phyloP scores from a whole-genome alignment of 2,888 invertebrate species.

The Lasiommata megera region DNA sequence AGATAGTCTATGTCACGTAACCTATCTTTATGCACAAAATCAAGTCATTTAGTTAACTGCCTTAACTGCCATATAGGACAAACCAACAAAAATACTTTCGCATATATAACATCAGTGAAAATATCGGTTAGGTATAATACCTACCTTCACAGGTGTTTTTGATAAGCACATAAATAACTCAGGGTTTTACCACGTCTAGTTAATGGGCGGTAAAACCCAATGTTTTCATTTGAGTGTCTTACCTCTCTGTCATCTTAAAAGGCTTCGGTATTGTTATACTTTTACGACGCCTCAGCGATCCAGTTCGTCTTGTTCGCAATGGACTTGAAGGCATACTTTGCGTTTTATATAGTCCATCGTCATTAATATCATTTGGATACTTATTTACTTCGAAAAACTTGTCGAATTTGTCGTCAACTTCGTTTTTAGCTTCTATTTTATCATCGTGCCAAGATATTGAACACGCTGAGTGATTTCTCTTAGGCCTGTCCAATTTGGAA shows the following conservation, averaged over 20 bases:
- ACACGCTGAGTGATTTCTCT: slow-evolving; percentile 69
- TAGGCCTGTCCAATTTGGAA: slow-evolving; percentile 51
- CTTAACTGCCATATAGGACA: too few species aligned
- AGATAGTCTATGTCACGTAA: too few species aligned
- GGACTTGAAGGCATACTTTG: slow-evolving; percentile 83
- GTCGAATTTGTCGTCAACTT: slow-evolving; percentile 65
- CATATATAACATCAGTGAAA: too few species aligned
- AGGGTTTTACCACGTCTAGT: slow-evolving; percentile 3
- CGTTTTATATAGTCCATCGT: slow-evolving; percentile 62
- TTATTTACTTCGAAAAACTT: slow-evolving; percentile 59
- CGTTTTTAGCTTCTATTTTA: slow-evolving; percentile 55
- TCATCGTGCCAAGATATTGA: slow-evolving; percentile 75
- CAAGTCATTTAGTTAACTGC: too few species aligned
- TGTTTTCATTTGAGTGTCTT: slow-evolving; percentile 27
- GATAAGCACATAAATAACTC: background rate
- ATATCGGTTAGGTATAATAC: too few species aligned
- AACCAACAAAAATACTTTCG: too few species aligned
- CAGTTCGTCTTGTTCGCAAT: slow-evolving; percentile 55
- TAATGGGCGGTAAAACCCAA: slow-evolving; percentile 6
- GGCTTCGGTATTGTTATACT: slow-evolving; percentile 84
- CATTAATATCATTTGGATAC: slow-evolving; percentile 37
- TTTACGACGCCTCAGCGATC: slow-evolving; percentile 47
- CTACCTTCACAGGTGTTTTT: too few species aligned
- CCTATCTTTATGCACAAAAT: too few species aligned
- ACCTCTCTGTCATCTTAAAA: slow-evolving; percentile 87